phyloP scores from a whole-genome alignment of 53 echinoderm and acorn worm genomes.

The Arbacia lixula region DNA sequence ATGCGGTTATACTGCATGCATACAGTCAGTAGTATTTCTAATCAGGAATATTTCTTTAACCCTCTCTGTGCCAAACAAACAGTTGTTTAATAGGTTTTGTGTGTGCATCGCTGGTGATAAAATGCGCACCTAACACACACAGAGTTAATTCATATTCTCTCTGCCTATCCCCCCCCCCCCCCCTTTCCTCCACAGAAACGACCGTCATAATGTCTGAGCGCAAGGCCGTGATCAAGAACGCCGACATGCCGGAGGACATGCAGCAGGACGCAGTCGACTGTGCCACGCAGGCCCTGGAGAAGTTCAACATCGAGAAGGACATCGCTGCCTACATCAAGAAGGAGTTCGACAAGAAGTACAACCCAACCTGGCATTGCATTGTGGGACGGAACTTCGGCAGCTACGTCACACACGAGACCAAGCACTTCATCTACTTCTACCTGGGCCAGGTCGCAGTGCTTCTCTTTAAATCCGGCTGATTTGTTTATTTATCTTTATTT shows the following conservation, averaged over 20 bases:
- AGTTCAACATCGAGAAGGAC: constrained; percentile 94
- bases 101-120: no score
- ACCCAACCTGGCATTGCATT: constrained; percentile 96
- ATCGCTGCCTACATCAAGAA: constrained; percentile 94
- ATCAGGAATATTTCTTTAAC: no score
- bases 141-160: no score
- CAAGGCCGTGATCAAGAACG: constrained; percentile 95
- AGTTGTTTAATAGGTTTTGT: no score
- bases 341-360: constrained; percentile 95
- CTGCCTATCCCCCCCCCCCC: neutral
- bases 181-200: neutral
- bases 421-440: constrained; percentile 96
- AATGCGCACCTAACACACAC: no score
- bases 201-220: constrained; percentile 84
- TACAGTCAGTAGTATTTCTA: no score
- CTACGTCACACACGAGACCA: constrained; percentile 96
- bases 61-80: no score
- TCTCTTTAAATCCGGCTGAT: constrained; percentile 88
- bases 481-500: neutral
- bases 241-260: constrained; percentile 94
- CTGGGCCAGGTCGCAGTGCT: constrained; percentile 87
- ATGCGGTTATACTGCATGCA: no score
- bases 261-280: constrained; percentile 88
- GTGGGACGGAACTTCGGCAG: constrained; percentile 94
- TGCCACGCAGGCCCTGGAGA: constrained; percentile 80